phyloP scores from a whole-genome alignment of 2,888 invertebrate species.

The Formica aserva region DNA sequence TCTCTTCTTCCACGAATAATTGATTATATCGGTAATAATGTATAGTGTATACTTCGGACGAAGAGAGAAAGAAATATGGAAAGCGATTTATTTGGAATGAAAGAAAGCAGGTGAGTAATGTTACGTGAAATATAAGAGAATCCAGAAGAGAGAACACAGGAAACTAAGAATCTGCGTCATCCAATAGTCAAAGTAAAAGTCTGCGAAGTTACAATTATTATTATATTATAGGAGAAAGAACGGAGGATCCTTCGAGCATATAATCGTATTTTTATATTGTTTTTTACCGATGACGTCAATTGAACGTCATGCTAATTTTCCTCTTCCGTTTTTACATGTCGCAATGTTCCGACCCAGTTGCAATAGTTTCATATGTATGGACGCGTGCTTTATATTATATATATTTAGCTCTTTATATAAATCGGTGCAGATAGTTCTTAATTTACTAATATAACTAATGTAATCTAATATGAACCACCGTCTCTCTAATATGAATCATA shows the following conservation, averaged over 20 bases:
- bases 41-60: slow-evolving; percentile 49
- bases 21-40: slow-evolving; percentile 59
- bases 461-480: background rate
- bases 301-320: slow-evolving; percentile 71
- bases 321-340: slow-evolving; percentile 69
- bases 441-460: background rate
- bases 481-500: background rate
- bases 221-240: slow-evolving; percentile 63
- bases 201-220: slow-evolving; percentile 74
- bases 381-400: background rate
- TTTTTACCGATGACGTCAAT: slow-evolving; percentile 71
- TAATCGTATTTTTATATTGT: slow-evolving; percentile 81
- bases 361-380: background rate
- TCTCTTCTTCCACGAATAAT: slow-evolving; percentile 34
- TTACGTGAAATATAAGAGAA: slow-evolving; percentile 40
- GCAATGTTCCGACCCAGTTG: slow-evolving; percentile 64
- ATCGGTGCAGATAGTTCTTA: slow-evolving; percentile 3
- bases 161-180: slow-evolving; percentile 75
- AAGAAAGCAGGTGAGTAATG: slow-evolving; percentile 22
- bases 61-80: slow-evolving; percentile 25
- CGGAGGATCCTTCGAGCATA: slow-evolving; percentile 72
- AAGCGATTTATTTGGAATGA: slow-evolving; percentile 26
- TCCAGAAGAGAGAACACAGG: slow-evolving; percentile 51
- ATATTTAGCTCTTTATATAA: background rate
- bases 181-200: slow-evolving; percentile 77